Evolutionary conservation across 2,888 invertebrate species (phyloP), one percentile per base, ranked within the genome.

Genomic region (Petrolisthes manimaculis): DNA sequence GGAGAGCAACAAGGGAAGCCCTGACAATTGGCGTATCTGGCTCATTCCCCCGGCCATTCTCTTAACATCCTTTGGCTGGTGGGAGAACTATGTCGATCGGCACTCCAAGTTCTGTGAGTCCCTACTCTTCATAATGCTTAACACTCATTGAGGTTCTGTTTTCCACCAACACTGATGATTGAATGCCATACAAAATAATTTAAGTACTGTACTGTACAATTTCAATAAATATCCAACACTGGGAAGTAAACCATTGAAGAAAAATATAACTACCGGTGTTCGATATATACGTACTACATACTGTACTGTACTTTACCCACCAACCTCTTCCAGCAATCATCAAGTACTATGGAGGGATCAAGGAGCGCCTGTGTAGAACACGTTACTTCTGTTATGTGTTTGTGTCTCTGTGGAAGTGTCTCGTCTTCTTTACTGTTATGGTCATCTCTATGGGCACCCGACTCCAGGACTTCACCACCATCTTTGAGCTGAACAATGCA

Each of bases 71-170:
- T 95, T 97, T 71, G 97, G 97, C 53, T 99, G 98, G 98, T 99
- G 99, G 99, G 99, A 99, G 93, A 99, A 99, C 93, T 99, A 97
- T 93, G 97, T 98, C 0, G 96, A 97, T 88, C 95, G 95, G 88
- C 95, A 97, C 92, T 97, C 98, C 87, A 96, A 97, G 0, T 95
- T 98, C 91, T 96, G 96, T 95, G 93, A 93, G 93, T 91, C 54
- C 21, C 69, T 67, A 55, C 3, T 21, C 37, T 79, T 9, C 6
- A 6, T 37, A 3, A 1, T 5, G 5, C 9, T 69, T n/a, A 5
- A 18, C n/a, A 24, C n/a, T 61, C 54, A 54, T 37, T n/a, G 71
- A 54, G 8, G 18, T 53, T 71, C 51, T 12, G 56, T 53, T 21
- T 5, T 21, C 14, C 4, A 51, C n/a, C 83, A 54, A 5, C 4